Conservation (phyloP, 2,888 invertebrate species). For the Kryphioiulus occultus region DNA sequence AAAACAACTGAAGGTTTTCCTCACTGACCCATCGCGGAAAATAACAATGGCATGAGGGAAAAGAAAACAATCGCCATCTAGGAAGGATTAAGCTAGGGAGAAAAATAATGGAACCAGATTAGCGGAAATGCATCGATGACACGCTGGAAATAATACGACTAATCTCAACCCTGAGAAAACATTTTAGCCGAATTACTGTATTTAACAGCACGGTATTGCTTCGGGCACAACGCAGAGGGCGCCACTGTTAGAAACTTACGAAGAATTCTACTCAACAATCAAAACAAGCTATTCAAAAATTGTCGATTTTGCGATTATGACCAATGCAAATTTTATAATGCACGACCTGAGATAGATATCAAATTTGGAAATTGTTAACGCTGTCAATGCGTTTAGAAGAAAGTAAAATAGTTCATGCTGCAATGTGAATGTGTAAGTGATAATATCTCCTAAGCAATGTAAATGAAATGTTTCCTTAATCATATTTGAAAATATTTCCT, state of each 20-base stretch:
- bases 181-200: background rate
- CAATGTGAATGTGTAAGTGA: no score
- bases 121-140: conserved; percentile 12
- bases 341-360: no score
- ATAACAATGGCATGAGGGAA: background rate
- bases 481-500: no score
- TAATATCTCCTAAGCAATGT: no score
- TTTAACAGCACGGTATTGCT: background rate
- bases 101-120: conserved; percentile 8
- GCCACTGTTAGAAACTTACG: background rate
- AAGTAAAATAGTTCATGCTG: no score
- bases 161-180: background rate
- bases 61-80: background rate
- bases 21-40: background rate
- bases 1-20: background rate
- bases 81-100: background rate
- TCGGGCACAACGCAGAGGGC: background rate
- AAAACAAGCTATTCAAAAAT: background rate
- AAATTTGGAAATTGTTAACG: no score
- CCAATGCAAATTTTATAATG: no score
- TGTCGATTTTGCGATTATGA: no score
- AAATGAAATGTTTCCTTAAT: no score
- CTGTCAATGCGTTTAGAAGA: no score
- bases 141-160: background rate
- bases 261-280: background rate